Conservation (phyloP, 1,140 invertebrate species). For the Cecropterus lyciades region DNA sequence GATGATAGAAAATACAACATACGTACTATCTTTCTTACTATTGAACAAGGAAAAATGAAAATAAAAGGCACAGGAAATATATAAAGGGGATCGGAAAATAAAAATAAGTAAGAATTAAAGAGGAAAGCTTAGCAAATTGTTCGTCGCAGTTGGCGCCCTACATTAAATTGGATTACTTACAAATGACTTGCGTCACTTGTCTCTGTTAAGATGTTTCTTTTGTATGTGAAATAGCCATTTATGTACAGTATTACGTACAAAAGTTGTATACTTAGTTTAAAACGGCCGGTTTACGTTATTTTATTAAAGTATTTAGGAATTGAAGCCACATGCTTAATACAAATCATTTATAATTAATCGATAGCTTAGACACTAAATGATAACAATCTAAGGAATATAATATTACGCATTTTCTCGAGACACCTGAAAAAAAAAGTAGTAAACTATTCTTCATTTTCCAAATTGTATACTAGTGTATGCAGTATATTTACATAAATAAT, state of each 20-base stretch:
- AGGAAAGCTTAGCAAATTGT: slow-evolving; percentile 26
- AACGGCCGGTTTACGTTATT: too few relatives aligned
- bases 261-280: too few relatives aligned
- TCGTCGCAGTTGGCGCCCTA: slow-evolving; percentile 14
- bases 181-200: slow-evolving; percentile 18
- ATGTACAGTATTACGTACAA: neutral
- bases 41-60: neutral
- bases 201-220: slow-evolving; percentile 21
- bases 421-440: too few relatives aligned
- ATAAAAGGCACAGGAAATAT: slow-evolving; percentile 8
- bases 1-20: neutral
- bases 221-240: neutral
- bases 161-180: slow-evolving; percentile 25
- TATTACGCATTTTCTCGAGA: too few relatives aligned
- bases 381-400: too few relatives aligned
- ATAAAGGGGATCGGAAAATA: slow-evolving; percentile 18
- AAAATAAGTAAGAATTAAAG: slow-evolving; percentile 27
- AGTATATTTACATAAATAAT: too few relatives aligned
- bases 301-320: too few relatives aligned
- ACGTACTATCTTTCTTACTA: neutral
- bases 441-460: too few relatives aligned
- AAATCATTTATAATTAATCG: too few relatives aligned
- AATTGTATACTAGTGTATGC: too few relatives aligned
- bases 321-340: too few relatives aligned
- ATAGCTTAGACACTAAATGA: too few relatives aligned